Evolutionary conservation across 2,113 vertebrate genomes (phyloP), one percentile per base, ranked within the genome.

Genomic region (Xiphophorus hellerii): DNA sequence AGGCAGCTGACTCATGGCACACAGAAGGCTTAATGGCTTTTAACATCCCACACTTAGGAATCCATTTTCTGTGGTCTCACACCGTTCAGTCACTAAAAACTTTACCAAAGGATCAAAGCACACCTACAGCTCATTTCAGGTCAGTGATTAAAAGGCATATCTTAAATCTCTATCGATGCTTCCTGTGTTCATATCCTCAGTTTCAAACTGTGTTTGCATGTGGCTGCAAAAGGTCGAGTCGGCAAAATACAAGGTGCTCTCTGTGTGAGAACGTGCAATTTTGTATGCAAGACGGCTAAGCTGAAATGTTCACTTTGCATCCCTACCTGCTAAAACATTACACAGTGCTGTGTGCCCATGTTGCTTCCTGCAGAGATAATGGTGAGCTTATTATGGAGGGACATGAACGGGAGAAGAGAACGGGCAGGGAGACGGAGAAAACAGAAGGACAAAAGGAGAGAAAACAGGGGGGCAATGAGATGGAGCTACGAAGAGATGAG

Each of bases 381-480:
- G 60, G 81, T 77, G 63, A 85, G 66, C 76, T 88, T 62, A 87
- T 90, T 90, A 90, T 89, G 85, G 58, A 77, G 78, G 74, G 65
- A 73, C 88, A 92, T 72, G 81, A 71, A 82, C 73, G 73, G 64
- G 15, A 29, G 67, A 84, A 62, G 69, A 73, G 58, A 79, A 71
- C 15, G 68, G 44, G 44, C 27, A n/a, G 37, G 62, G 7, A 25
- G 73, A 86, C 13, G 29, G 58, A 48, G 67, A 33, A 22, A 30
- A 60, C 3, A 22, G 67, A 58, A 61, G 25, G 8, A 58, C 30
- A 33, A 30, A 31, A 48, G 44, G 62, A n/a, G 37, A 15, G 25
- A 27, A 10, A 25, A 44, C 4, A 25, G 35, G 42, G 69, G 63
- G 31, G 66, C 37, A 62, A n/a, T 27, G 5, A 77, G 37, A 69